These are phyloP conservation scores for Xanthia togata DNA, from an alignment of 2,888 invertebrate genomes.

Conservation along the genomic window DNA sequence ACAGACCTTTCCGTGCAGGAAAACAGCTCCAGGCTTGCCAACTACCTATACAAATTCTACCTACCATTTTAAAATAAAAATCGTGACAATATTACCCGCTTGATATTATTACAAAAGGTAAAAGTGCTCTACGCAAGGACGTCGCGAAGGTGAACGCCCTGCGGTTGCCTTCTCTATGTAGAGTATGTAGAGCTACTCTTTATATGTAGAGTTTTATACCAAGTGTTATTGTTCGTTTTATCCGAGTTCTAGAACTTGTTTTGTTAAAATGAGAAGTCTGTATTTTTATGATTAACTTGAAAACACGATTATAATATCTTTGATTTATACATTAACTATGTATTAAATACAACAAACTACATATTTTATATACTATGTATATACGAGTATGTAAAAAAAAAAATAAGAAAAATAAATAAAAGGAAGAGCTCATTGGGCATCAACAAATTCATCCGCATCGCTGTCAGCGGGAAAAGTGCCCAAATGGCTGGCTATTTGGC, in stretches of 20 bases:
- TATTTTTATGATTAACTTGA: not conserved
- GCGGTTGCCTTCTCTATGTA: constrained; percentile 32
- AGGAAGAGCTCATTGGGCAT: no score
- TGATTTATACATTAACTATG: no score
- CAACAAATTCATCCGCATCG: no score
- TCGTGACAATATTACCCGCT: constrained; percentile 3
- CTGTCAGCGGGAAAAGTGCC: no score
- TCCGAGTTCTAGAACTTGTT: not conserved
- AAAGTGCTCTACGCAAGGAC: constrained; percentile 64
- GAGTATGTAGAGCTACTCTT: constrained; percentile 10
- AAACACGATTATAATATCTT: no score
- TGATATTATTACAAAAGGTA: constrained; percentile 50
- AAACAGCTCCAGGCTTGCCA: not conserved
- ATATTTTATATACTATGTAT: no score
- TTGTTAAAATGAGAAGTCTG: not conserved
- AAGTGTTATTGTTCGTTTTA: not conserved
- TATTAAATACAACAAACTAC: no score
- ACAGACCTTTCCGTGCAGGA: not conserved
- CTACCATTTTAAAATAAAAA: not conserved
- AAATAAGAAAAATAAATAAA: no score
- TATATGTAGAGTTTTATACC: constrained; percentile 9
- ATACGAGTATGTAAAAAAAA: no score
- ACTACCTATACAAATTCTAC: not conserved
- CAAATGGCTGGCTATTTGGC: no score
- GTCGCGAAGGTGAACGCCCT: constrained; percentile 65